A percentile compares a stretch with the other conserved stretches of the same genome.
These are phyloP conservation scores for Paramormyrops hopkinsi DNA, from an alignment of 2,797 vertebrate species.

Conservation along the genomic window DNA sequence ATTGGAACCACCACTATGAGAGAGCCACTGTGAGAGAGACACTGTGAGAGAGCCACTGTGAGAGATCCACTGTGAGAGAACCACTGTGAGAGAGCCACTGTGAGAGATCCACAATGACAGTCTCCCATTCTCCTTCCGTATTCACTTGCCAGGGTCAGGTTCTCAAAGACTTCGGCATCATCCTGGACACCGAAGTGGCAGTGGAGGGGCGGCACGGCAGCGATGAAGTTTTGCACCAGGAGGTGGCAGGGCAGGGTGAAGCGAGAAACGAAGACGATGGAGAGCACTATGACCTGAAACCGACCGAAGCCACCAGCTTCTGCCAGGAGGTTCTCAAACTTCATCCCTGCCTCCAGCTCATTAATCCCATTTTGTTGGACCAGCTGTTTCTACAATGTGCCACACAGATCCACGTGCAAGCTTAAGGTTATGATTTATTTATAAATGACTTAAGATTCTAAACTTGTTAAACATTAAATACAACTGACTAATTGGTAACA, in stretches of 20 bases:
- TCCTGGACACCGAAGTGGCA: constrained; percentile 63
- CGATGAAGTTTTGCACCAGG: constrained; percentile 79
- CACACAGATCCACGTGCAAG: neutral
- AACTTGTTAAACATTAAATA: neutral
- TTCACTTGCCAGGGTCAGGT: constrained; percentile 56
- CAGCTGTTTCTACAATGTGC: neutral
- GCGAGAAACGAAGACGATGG: constrained; percentile 65
- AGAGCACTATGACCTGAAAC: constrained; percentile 71
- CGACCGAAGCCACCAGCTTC: constrained; percentile 75
- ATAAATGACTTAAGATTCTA: neutral
- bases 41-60: neutral
- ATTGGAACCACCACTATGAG: neutral
- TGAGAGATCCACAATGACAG: no score
- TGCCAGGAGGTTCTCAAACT: constrained; percentile 75
- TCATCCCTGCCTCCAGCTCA: constrained; percentile 57
- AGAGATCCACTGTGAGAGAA: no score
- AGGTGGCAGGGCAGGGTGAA: constrained; percentile 78
- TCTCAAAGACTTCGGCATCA: constrained; percentile 42
- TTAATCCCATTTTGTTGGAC: neutral
- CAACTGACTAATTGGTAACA: neutral
- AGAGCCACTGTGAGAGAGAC: no score
- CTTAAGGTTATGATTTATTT: neutral
- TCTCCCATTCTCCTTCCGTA: neutral
- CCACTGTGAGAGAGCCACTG: no score
- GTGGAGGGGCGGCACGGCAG: constrained; percentile 71